Base-by-base conservation (phyloP, 1,140 invertebrate genomes). In the Maconellicoccus hirsutus region DNA sequence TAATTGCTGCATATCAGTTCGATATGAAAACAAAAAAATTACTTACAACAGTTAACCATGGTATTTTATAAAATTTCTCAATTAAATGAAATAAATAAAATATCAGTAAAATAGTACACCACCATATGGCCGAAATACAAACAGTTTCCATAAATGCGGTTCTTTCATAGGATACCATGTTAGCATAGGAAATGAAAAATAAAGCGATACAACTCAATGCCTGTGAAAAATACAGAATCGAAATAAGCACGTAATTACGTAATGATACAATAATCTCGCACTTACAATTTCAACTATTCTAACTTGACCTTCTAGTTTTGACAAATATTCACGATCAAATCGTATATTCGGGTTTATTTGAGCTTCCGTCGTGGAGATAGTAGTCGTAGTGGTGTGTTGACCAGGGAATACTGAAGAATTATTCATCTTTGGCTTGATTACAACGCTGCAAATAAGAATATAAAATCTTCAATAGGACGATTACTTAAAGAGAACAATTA, bases 41-140 rank as follows among this genome's bases (percentile, higher is more conserved):
- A 83, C 85, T 84, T 82, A 89, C 92, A 76, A 94, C 86, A 78
- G 90, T 89, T 23, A 91, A 77, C 93, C 93, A 96, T 0, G 92
- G 92, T 71, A 95, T 88, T 78, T 85, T 89, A 77, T 88, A 88
- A 75, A 91, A 87, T 78, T 89, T 91, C 77, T 93, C 90, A 72
- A 94, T 83, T 12, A 94, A 83, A 77, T 95, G 91, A 77, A 94
- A 91, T 70, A 93, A 76, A 79, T 94, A 94, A 71, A 94, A 84
- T 0, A 86, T 83, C 19, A 94, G 84, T 16, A 94, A 79, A 59
- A 93, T 66, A 23, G 61, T 66, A 66, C 25, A 23, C 61, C 61
- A 66, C 61, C 61, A 66, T 4, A 66, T 26, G 10, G 61, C 61
- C 3, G 61, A 23, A 8, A 66, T 22, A 26, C 10, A 10, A 2